Evolutionary conservation across 2,888 invertebrate species (phyloP).

Genomic region (Scotopteryx bipunctaria): DNA sequence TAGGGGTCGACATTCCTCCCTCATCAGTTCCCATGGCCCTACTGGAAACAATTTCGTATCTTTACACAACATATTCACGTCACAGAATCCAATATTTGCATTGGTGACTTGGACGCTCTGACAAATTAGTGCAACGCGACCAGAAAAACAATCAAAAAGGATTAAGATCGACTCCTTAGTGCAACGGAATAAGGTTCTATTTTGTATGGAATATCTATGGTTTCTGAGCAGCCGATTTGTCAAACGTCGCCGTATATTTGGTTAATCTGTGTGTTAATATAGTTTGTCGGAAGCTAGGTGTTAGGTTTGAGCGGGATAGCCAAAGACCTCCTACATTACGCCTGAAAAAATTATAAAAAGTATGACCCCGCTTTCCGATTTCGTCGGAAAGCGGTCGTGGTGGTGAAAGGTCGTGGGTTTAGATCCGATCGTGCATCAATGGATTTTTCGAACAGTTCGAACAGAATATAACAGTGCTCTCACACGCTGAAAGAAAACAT

Average conservation of each 20-base stretch:
- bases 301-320: slow-evolving; percentile 56
- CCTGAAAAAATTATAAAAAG: slow-evolving; percentile 10
- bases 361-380: neutral
- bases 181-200: slow-evolving; percentile 31
- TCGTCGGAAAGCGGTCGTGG: too few relatives aligned
- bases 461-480: too few relatives aligned
- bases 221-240: slow-evolving; percentile 63
- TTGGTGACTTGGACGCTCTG: slow-evolving; percentile 73
- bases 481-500: too few relatives aligned
- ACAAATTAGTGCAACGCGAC: slow-evolving; percentile 71
- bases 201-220: slow-evolving; percentile 31
- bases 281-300: slow-evolving; percentile 67
- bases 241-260: slow-evolving; percentile 70
- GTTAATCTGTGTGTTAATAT: slow-evolving; percentile 65
- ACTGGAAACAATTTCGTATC: slow-evolving; percentile 78
- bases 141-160: slow-evolving; percentile 65
- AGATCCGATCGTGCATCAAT: too few relatives aligned
- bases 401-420: too few relatives aligned
- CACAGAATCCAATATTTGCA: slow-evolving; percentile 65
- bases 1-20: slow-evolving; percentile 40
- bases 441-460: too few relatives aligned
- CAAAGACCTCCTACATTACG: slow-evolving; percentile 47
- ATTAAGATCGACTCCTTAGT: slow-evolving; percentile 25
- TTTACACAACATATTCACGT: slow-evolving; percentile 80
- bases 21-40: slow-evolving; percentile 68